Conservation (phyloP, 2,888 invertebrate genomes). For the Rotaria sp. region DNA sequence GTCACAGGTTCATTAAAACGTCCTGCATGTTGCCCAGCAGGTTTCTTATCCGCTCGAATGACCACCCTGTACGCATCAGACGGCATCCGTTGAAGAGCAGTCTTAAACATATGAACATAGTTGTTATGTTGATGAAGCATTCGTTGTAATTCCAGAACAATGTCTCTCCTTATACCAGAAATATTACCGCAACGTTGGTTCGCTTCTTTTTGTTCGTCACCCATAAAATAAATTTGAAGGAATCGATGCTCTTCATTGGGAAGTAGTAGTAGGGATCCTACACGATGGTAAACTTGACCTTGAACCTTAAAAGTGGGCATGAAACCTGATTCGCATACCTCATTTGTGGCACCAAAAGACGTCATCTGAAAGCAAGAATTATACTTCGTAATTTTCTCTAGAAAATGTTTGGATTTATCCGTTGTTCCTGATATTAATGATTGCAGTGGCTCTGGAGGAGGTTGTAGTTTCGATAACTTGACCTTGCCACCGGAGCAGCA, state of each 20-base stretch:
- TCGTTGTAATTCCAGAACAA: constrained; percentile 45
- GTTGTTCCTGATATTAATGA: background rate
- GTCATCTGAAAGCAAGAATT: too few relatives aligned
- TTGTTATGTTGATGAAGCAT: constrained; percentile 37
- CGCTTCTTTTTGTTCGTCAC: constrained; percentile 44
- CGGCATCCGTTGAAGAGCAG: constrained; percentile 40
- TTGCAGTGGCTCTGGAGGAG: background rate
- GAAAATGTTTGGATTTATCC: background rate
- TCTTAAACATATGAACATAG: constrained; percentile 31
- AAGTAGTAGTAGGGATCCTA: constrained; percentile 45
- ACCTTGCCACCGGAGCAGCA: constrained; percentile 44
- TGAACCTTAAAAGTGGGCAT: too few relatives aligned
- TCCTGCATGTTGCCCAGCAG: constrained; percentile 38
- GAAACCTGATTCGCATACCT: too few relatives aligned
- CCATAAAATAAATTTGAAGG: constrained; percentile 48
- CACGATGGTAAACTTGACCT: too few relatives aligned
- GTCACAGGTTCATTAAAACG: constrained; percentile 43
- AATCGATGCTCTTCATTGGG: constrained; percentile 45
- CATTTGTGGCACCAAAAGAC: too few relatives aligned
- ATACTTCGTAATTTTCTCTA: constrained; percentile 37
- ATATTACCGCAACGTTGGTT: constrained; percentile 44
- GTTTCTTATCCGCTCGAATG: constrained; percentile 41
- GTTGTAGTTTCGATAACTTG: constrained; percentile 41
- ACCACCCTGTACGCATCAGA: constrained; percentile 40
- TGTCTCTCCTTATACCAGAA: constrained; percentile 44